Percentiles rank a stretch among this genome's conserved stretches.
Evolutionary conservation across 1,140 invertebrate genomes (phyloP).

Genomic region (Dendroctonus ponderosae): DNA sequence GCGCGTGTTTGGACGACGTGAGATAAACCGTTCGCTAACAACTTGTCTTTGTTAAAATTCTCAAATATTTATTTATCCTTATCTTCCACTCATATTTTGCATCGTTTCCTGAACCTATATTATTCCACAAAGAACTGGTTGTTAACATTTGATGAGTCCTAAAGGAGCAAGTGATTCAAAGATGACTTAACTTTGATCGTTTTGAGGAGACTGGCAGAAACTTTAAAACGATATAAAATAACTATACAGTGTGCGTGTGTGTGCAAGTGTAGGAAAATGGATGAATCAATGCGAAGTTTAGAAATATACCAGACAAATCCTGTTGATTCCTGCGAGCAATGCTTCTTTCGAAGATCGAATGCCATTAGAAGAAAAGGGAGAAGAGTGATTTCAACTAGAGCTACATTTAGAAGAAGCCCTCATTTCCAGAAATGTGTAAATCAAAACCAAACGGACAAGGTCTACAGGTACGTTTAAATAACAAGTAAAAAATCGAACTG

Average conservation of each 20-base stretch:
- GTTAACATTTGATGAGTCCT: too few species aligned
- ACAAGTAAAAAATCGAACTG: not conserved
- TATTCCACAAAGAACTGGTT: not conserved
- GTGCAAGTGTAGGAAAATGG: too few species aligned
- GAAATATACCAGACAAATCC: slow-evolving; percentile 22
- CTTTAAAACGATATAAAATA: too few species aligned
- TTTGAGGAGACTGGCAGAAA: too few species aligned
- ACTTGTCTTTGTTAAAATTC: not conserved
- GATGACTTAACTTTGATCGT: too few species aligned
- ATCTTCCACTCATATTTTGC: too few species aligned
- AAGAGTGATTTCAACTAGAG: slow-evolving; percentile 2
- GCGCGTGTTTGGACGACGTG: not conserved
- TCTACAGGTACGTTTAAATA: slow-evolving; percentile 6
- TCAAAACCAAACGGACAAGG: slow-evolving; percentile 32
- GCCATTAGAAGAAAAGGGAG: slow-evolving; percentile 34
- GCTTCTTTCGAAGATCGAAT: slow-evolving; percentile 37
- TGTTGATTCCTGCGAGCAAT: slow-evolving; percentile 28
- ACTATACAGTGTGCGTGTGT: too few species aligned
- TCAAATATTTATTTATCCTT: slow-evolving; percentile 1
- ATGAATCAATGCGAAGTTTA: slow-evolving; percentile 18
- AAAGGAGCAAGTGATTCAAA: too few species aligned
- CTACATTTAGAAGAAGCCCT: not conserved
- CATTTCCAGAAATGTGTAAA: slow-evolving; percentile 20
- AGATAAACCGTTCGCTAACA: not conserved
- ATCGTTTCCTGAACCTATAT: too few species aligned